Base-by-base conservation (phyloP, 2,797 vertebrate species). In the Falco naumanni region DNA sequence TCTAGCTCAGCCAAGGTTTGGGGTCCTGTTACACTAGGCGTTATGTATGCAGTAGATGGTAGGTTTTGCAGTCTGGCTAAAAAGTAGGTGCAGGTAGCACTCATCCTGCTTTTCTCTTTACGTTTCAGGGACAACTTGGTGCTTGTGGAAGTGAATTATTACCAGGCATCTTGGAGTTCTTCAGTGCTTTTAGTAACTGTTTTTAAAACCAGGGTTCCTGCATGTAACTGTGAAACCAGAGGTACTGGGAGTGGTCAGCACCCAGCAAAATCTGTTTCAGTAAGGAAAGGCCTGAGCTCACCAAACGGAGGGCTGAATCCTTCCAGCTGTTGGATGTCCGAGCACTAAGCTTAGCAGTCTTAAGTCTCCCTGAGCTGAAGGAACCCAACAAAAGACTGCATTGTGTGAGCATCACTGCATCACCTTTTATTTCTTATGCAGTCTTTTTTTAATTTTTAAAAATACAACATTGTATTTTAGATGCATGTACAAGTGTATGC, bases 41-140 rank as follows among this genome's bases (percentile, higher is more conserved):
- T 28, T 54, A 16, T 2, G 13, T 24, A 10, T 5, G 1, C 2
- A 17, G 41, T 20, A 31, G 5, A 2, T 8, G 10, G 34, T 10
- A 74, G 47, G 22, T 47, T 57, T 85, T 88, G 57, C 4, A 2
- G 33, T 53, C 19, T 64, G 41, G 59, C 39, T 81, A 28, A 77
- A 76, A 72, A 47, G 47, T 1, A 78, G 66, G 9, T 43, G 53
- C 57, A 75, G 37, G 45, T 7, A 51, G 45, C 43, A 41, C n/a
- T 39, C 51, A 37, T 15, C 14, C n/a, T 81, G 45, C 41, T 75
- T 60, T 63, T 79, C 50, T 72, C 47, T 54, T 56, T 69, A 59
- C 31, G 54, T 85, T 61, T 65, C 47, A 50, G 37, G 2, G 1
- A 51, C 20, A 68, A 7, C 48, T 80, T 45, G 21, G 54, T 50